Percentiles rank a stretch among this genome's conserved stretches.
These are phyloP conservation scores for Ophioninae sp. DNA, from an alignment of 2,888 invertebrate species.

Conservation along the genomic window DNA sequence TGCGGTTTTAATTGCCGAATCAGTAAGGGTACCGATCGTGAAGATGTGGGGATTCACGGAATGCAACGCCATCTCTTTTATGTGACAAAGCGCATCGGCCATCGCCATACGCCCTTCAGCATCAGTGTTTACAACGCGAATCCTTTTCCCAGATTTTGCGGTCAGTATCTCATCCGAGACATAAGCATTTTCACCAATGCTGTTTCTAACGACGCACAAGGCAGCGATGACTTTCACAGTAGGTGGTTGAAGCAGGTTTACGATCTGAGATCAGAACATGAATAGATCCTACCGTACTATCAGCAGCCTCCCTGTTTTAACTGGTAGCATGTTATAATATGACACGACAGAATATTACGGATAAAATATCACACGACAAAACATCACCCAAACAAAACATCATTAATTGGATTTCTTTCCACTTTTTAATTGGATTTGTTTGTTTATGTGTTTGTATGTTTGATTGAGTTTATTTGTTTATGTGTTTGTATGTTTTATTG, in stretches of 20 bases:
- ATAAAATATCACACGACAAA: too few relatives aligned
- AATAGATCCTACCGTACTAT: not conserved
- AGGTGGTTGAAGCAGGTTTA: constrained; percentile 86
- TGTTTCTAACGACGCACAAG: constrained; percentile 94
- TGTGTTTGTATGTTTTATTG: too few relatives aligned
- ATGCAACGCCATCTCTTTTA: constrained; percentile 87
- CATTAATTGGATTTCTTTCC: too few relatives aligned
- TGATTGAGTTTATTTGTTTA: too few relatives aligned
- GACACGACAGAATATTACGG: too few relatives aligned
- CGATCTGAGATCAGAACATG: constrained; percentile 80
- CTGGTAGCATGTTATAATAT: too few relatives aligned
- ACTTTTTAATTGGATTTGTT: too few relatives aligned
- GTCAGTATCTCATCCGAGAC: constrained; percentile 95
- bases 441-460: too few relatives aligned
- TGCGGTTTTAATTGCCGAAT: constrained; percentile 88
- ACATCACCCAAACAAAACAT: too few relatives aligned
- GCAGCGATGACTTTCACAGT: constrained; percentile 91
- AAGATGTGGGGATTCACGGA: constrained; percentile 92
- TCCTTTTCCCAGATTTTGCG: constrained; percentile 90
- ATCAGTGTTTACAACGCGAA: constrained; percentile 96
- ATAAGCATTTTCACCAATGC: constrained; percentile 93
- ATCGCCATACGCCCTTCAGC: constrained; percentile 97
- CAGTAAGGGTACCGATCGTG: constrained; percentile 95
- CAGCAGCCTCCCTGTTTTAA: too few relatives aligned
- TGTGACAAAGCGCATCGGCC: constrained; percentile 92